These are phyloP conservation scores for Styela clava DNA, from an alignment of 23 tunicate species.

Conservation along the genomic window DNA sequence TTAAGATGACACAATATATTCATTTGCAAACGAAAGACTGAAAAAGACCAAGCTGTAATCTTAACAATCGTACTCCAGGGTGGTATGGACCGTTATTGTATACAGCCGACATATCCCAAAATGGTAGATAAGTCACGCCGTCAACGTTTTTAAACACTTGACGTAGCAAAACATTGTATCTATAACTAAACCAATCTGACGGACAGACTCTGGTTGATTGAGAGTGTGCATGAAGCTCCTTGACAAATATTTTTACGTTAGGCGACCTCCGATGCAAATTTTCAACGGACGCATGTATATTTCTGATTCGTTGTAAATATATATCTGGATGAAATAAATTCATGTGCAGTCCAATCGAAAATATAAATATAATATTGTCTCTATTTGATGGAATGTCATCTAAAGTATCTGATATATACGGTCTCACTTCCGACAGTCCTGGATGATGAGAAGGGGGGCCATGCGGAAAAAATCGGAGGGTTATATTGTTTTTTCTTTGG, in stretches of 20 bases:
- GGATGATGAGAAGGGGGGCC: conserved; percentile 45
- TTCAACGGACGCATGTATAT: neutral
- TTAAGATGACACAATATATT: too few species aligned
- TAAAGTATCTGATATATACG: conserved; percentile 43
- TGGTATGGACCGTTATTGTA: neutral
- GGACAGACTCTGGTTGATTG: neutral
- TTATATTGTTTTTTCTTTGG: conserved; percentile 12
- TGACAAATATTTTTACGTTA: neutral
- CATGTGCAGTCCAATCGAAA: neutral
- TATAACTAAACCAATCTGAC: neutral
- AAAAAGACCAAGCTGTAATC: neutral
- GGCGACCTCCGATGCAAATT: neutral
- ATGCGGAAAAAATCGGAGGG: conserved; percentile 46
- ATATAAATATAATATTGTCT: neutral
- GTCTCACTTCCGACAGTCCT: conserved; percentile 49
- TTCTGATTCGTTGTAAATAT: neutral
- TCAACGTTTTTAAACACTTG: neutral
- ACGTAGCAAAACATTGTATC: neutral
- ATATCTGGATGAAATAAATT: neutral
- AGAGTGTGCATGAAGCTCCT: neutral
- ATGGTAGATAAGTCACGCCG: neutral
- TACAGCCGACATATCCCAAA: neutral
- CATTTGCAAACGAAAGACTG: neutral
- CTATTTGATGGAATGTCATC: conserved; percentile 11
- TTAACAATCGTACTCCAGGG: neutral